phyloP scores from a whole-genome alignment of 2,888 invertebrate species.

The Aphidius colemani region DNA sequence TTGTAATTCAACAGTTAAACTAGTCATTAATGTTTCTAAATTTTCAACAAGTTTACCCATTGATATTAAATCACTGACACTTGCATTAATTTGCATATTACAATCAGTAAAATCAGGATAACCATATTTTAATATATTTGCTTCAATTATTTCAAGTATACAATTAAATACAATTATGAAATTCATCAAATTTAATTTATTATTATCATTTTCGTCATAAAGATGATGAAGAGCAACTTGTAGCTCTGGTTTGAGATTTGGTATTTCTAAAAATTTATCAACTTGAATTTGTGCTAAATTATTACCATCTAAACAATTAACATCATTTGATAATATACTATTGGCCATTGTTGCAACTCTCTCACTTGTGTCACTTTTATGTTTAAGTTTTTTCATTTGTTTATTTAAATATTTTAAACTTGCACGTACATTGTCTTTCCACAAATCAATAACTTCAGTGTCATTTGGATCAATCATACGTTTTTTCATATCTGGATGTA shows the following conservation, averaged over 20 bases:
- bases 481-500: constrained; percentile 40
- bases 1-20: neutral
- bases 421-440: constrained; percentile 39
- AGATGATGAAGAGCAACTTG: constrained; percentile 42
- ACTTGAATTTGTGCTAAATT: constrained; percentile 39
- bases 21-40: constrained; percentile 32
- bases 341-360: constrained; percentile 38
- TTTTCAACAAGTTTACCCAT: constrained; percentile 38
- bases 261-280: constrained; percentile 38
- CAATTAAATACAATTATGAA: constrained; percentile 41
- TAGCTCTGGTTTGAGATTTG: constrained; percentile 40
- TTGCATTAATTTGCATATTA: constrained; percentile 43
- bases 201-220: constrained; percentile 37
- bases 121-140: constrained; percentile 30
- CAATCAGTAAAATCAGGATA: constrained; percentile 40
- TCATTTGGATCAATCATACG: constrained; percentile 43
- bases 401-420: constrained; percentile 32
- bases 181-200: constrained; percentile 41
- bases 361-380: constrained; percentile 36
- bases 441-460: constrained; percentile 42
- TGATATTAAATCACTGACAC: constrained; percentile 41
- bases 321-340: constrained; percentile 39
- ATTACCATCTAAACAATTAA: constrained; percentile 41
- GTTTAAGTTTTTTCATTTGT: constrained; percentile 34
- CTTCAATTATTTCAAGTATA: constrained; percentile 37